Evolutionary conservation across 2,113 vertebrate genomes (phyloP), one percentile per base, ranked within the genome.

Genomic region (Poecilia latipinna): DNA sequence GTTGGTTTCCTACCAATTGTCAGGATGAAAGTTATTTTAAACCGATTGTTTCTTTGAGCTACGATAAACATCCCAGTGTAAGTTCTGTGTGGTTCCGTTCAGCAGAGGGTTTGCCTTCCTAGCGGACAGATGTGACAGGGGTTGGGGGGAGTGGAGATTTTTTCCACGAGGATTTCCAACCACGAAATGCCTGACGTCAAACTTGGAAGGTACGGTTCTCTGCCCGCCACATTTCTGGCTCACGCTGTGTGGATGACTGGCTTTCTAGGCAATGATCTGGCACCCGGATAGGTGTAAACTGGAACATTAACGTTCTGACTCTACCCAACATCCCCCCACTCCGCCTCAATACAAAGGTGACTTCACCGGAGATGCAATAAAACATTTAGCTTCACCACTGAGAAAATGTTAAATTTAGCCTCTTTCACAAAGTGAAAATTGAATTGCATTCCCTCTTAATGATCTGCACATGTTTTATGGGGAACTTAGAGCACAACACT

Each of bases 171-270:
- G 57, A 26, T 64, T 66, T 64, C 2, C 74, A 68, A 73, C 28
- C 54, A 33, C 75, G 26, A 66, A 67, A 65, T 8, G 54, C 51
- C 29, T 82, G 86, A 84, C 51, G 70, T 80, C 75, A 77, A 71
- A 72, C 79, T 61, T 84, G 79, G 76, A 82, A 11, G 28, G 31
- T 17, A 65, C 60, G 74, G 72, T 74, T 88, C 70, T 48, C 57
- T 68, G 54, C 24, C 66, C 11, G 13, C 75, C 75, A 62, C 80
- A 76, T 82, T 54, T 28, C 24, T 65, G 63, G 78, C 68, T 42
- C 31, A 33, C 61, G 63, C 61, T 24, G 6, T 17, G 66, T 35
- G 62, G 72, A 39, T 51, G 51, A 42, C 63, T 69, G 66, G 29
- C 39, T 37, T 65, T 22, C 48, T 61, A 17, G 66, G 33, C 54